Conservation (phyloP, 2,888 invertebrate genomes). For the Diploptera punctata region DNA sequence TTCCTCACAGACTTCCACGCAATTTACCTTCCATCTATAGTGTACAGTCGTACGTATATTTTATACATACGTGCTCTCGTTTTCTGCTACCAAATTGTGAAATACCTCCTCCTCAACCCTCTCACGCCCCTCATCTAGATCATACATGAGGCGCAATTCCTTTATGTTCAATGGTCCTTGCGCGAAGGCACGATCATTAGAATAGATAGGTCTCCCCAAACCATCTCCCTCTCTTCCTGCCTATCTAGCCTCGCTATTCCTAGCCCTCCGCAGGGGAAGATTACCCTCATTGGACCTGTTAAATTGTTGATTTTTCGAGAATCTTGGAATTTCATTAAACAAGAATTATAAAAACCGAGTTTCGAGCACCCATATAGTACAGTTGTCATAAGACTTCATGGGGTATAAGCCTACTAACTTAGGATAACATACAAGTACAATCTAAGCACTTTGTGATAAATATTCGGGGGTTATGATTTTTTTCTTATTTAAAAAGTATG, state of each 20-base stretch:
- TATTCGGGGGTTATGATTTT: too few species aligned
- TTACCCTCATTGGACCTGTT: too few species aligned
- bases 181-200: constrained; percentile 31
- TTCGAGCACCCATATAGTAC: too few species aligned
- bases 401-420: too few species aligned
- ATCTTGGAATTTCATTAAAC: too few species aligned
- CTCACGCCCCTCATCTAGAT: not conserved
- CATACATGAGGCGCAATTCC: constrained; percentile 28
- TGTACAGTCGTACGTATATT: not conserved
- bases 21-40: constrained; percentile 32
- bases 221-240: too few species aligned
- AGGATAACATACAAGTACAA: too few species aligned
- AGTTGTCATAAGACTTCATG: too few species aligned
- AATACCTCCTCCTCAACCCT: constrained; percentile 25
- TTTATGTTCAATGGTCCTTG: constrained; percentile 32
- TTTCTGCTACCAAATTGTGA: constrained; percentile 32
- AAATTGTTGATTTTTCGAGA: too few species aligned
- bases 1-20: constrained; percentile 17
- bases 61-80: constrained; percentile 22
- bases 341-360: too few species aligned
- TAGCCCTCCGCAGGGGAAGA: not conserved
- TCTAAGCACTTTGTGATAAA: too few species aligned
- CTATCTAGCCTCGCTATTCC: not conserved
- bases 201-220: constrained; percentile 15
- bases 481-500: too few species aligned